Conservation (phyloP, 2,113 vertebrate species). For the Chlamydotis undulata region DNA sequence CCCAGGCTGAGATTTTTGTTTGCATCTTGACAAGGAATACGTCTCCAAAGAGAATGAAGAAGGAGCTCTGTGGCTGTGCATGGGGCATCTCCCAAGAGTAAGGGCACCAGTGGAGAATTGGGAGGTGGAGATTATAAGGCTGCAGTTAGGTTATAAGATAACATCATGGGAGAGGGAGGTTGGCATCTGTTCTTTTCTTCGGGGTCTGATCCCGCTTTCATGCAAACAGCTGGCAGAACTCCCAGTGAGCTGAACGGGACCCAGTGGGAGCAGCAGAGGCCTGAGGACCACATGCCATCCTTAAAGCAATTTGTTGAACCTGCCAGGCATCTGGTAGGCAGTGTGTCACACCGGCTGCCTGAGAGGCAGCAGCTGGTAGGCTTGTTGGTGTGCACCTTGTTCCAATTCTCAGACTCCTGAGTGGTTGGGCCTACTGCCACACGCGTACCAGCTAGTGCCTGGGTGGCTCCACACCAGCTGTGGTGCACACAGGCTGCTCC, state of each 20-base stretch:
- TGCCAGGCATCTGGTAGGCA: not conserved
- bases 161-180: not conserved
- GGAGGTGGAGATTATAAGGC: not conserved
- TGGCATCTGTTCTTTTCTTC: rapidly evolving
- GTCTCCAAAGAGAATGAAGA: not conserved
- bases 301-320: not conserved
- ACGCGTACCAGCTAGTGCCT: not conserved
- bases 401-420: not conserved
- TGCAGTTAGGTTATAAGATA: not conserved
- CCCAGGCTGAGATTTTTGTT: not conserved
- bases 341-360: rapidly evolving
- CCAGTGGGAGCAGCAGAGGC: not conserved
- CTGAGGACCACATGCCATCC: not conserved
- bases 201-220: not conserved
- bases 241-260: not conserved
- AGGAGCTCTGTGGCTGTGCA: not conserved
- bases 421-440: not conserved
- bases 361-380: not conserved
- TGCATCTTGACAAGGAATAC: not conserved
- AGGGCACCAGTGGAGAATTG: not conserved
- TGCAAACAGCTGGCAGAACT: not conserved
- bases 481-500: not conserved
- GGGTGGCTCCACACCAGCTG: not conserved
- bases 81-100: not conserved
- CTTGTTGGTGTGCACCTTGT: not conserved